phyloP scores from a whole-genome alignment of 1,140 invertebrate species.

The Coelopa frigida region DNA sequence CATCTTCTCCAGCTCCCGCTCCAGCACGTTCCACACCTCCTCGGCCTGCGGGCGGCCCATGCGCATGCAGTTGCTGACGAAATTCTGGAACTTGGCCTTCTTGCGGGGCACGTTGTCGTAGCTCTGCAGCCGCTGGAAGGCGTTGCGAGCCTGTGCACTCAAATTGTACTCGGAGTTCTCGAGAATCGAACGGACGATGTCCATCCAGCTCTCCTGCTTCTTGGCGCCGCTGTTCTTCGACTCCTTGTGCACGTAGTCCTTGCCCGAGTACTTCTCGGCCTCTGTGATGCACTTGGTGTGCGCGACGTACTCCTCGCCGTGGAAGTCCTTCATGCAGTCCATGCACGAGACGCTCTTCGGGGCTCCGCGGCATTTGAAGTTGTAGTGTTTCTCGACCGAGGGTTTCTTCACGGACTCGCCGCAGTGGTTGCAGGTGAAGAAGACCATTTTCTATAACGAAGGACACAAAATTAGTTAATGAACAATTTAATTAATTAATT shows the following conservation, averaged over 20 bases:
- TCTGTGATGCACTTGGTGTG: slow-evolving; percentile 92
- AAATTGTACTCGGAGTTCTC: slow-evolving; percentile 49
- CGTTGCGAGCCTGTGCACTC: slow-evolving; percentile 50
- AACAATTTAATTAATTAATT: slow-evolving; percentile 4
- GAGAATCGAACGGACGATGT: slow-evolving; percentile 70
- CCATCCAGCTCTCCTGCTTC: slow-evolving; percentile 84
- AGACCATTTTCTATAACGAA: no score
- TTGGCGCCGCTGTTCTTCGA: slow-evolving; percentile 76
- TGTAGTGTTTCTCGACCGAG: slow-evolving; percentile 86
- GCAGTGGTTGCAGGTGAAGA: slow-evolving; percentile 86
- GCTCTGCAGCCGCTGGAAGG: slow-evolving; percentile 65
- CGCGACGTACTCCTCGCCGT: slow-evolving; percentile 67
- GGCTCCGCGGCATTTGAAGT: slow-evolving; percentile 54
- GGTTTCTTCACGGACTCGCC: slow-evolving; percentile 85
- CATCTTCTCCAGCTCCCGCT: slow-evolving; percentile 55
- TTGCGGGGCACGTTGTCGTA: slow-evolving; percentile 89
- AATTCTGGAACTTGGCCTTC: slow-evolving; percentile 79
- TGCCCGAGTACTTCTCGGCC: slow-evolving; percentile 81
- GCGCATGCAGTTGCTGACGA: slow-evolving; percentile 56
- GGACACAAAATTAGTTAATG: no score
- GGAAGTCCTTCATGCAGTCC: slow-evolving; percentile 82
- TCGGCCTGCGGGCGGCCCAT: slow-evolving; percentile 52
- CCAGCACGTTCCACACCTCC: slow-evolving; percentile 62
- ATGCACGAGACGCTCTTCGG: slow-evolving; percentile 68
- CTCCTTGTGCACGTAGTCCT: slow-evolving; percentile 68